Evolutionary conservation across 2,888 invertebrate species (phyloP).

Genomic region (Ganaspis brasiliensis): DNA sequence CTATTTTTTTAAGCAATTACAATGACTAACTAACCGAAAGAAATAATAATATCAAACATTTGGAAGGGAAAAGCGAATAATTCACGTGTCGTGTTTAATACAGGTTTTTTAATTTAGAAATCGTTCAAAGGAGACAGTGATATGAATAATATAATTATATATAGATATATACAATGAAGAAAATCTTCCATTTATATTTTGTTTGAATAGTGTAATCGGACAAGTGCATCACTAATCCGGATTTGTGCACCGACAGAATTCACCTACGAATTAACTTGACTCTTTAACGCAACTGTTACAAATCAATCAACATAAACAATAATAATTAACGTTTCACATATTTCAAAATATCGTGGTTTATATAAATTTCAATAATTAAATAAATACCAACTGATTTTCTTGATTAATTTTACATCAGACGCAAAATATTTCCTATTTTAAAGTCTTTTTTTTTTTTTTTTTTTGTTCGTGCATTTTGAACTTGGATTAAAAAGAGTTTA

Average conservation of each 20-base stretch:
- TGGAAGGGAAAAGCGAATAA: constrained; percentile 60
- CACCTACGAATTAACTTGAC: constrained; percentile 62
- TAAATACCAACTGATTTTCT: constrained; percentile 13
- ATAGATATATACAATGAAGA: constrained; percentile 83
- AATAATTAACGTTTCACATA: constrained; percentile 57
- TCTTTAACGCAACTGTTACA: constrained; percentile 46
- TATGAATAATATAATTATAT: constrained; percentile 82
- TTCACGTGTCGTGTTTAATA: constrained; percentile 78
- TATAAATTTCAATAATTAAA: constrained; percentile 19
- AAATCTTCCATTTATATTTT: constrained; percentile 69
- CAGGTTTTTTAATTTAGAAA: constrained; percentile 88
- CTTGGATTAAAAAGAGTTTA: constrained; percentile 19
- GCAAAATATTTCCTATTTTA: not conserved
- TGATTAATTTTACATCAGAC: constrained; percentile 3
- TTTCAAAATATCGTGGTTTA: constrained; percentile 63
- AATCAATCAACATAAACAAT: constrained; percentile 40
- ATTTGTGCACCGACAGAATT: constrained; percentile 62
- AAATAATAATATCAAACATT: not conserved
- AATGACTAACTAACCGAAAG: too few relatives aligned
- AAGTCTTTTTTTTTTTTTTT: constrained; percentile 8
- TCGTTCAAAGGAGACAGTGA: constrained; percentile 90
- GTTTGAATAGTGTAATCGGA: constrained; percentile 57
- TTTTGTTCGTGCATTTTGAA: constrained; percentile 30
- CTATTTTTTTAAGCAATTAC: too few relatives aligned
- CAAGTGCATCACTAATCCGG: constrained; percentile 54